Evolutionary conservation across 2,113 vertebrate species (phyloP).

Genomic region (Tyto alba): DNA sequence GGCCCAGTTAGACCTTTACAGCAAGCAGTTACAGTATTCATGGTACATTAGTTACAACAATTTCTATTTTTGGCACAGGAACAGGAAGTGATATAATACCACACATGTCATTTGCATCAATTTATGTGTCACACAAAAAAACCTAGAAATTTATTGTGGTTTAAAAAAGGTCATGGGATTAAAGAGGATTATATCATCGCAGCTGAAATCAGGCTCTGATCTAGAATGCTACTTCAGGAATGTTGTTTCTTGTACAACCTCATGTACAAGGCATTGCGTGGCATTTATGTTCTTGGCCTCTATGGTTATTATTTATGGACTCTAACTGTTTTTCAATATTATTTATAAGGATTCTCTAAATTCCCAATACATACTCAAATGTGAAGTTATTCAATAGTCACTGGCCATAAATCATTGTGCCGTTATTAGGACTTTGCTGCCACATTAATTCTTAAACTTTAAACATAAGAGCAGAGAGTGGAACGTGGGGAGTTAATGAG

Average conservation of each 20-base stretch:
- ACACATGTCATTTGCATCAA: neutral
- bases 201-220: neutral
- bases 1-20: neutral
- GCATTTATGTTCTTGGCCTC: neutral
- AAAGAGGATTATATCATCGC: neutral
- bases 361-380: neutral
- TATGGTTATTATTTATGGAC: neutral
- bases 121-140: neutral
- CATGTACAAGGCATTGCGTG: rapidly evolving
- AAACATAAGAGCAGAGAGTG: neutral
- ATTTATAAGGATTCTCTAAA: neutral
- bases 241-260: neutral
- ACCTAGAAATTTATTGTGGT: rapidly evolving
- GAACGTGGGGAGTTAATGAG: slow-evolving; percentile 5
- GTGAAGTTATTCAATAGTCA: neutral
- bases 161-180: neutral
- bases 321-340: neutral
- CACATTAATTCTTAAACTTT: slow-evolving; percentile 1
- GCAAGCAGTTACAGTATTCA: neutral
- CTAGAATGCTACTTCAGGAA: neutral
- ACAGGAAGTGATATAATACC: neutral
- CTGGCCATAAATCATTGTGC: neutral
- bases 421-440: neutral
- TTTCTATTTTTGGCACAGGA: neutral
- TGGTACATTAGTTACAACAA: neutral